A percentile compares a stretch with the other conserved stretches of the same genome.
phyloP scores from a whole-genome alignment of 2,888 invertebrate genomes.

The Deladenus siricidicola region DNA sequence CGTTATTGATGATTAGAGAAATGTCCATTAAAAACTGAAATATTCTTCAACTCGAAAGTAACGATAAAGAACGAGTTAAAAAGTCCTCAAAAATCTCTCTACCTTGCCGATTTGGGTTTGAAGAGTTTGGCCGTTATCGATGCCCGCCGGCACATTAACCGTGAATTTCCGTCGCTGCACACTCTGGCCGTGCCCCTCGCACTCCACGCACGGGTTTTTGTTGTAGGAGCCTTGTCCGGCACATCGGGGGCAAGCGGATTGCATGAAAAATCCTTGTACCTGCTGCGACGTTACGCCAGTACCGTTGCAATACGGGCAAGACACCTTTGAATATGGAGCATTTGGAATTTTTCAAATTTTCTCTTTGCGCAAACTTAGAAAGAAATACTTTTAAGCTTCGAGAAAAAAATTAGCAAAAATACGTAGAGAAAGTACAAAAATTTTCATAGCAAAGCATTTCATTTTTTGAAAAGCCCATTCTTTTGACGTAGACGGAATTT shows the following conservation, averaged over 20 bases:
- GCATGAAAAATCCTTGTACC: constrained; percentile 57
- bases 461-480: too few relatives aligned
- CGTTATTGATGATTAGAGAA: too few relatives aligned
- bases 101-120: constrained; percentile 77
- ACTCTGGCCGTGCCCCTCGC: constrained; percentile 78
- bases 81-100: background rate
- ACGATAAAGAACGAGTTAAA: too few relatives aligned
- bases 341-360: too few relatives aligned
- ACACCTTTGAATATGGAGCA: constrained; percentile 56
- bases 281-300: constrained; percentile 72
- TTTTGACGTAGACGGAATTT: too few relatives aligned
- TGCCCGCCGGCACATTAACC: constrained; percentile 83
- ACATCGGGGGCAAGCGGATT: constrained; percentile 61
- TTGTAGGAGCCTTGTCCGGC: constrained; percentile 78
- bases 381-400: background rate
- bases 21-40: too few relatives aligned
- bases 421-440: too few relatives aligned
- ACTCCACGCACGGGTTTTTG: constrained; percentile 80
- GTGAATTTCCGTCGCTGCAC: constrained; percentile 79
- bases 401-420: constrained; percentile 5
- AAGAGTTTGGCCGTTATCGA: constrained; percentile 93
- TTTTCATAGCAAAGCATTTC: too few relatives aligned
- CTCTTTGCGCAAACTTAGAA: too few relatives aligned
- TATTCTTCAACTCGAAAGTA: too few relatives aligned
- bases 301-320: constrained; percentile 87